phyloP scores from a whole-genome alignment of 2,888 invertebrate genomes.

The Drosophila rellima region DNA sequence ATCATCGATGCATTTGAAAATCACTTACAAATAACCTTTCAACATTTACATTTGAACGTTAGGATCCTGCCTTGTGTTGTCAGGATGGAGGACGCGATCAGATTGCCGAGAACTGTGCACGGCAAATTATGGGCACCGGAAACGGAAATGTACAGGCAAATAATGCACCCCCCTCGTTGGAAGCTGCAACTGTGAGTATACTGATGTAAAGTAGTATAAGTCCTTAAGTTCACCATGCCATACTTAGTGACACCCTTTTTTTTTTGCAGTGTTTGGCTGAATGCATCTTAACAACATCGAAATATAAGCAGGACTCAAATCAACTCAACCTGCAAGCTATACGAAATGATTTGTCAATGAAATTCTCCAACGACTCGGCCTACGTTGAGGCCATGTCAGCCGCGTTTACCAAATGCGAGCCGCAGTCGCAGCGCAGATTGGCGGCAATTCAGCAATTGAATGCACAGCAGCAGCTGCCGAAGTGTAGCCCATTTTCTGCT shows the following conservation, averaged over 20 bases:
- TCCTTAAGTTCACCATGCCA: no score
- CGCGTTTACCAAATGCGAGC: constrained; percentile 80
- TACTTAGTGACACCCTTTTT: no score
- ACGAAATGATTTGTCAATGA: constrained; percentile 67
- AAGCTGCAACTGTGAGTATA: constrained; percentile 77
- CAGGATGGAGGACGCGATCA: constrained; percentile 82
- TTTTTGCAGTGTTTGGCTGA: constrained; percentile 83
- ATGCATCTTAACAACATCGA: constrained; percentile 80
- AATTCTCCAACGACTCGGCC: constrained; percentile 76
- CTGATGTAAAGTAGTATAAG: no score
- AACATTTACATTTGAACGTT: no score
- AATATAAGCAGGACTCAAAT: constrained; percentile 72
- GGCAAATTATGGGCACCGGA: constrained; percentile 67
- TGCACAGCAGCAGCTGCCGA: constrained; percentile 48
- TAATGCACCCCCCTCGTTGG: constrained; percentile 65
- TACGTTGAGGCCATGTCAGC: constrained; percentile 78
- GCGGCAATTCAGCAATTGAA: constrained; percentile 66
- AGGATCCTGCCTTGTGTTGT: constrained; percentile 84
- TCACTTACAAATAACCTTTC: no score
- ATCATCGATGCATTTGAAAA: no score
- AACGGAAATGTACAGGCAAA: constrained; percentile 51
- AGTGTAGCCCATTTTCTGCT: constrained; percentile 83
- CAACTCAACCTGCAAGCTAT: constrained; percentile 68
- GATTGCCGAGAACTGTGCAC: constrained; percentile 77
- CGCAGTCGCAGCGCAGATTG: constrained; percentile 72